Percentiles rank a stretch among this genome's conserved stretches.
phyloP scores from a whole-genome alignment of 2,113 vertebrate genomes.

The Bubo scandiacus region DNA sequence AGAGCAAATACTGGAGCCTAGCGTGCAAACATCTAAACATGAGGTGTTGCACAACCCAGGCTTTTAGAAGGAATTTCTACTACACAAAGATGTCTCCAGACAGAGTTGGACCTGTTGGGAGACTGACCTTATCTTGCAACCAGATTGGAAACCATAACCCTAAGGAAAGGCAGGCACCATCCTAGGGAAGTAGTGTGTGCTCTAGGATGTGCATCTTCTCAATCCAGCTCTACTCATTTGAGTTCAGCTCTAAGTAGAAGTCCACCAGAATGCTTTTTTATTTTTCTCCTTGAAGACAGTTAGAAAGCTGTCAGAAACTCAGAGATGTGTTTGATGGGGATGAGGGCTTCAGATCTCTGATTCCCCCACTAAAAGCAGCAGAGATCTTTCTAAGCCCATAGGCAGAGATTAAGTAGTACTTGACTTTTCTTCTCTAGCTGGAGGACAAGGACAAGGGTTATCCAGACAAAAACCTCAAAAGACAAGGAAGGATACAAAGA shows the following conservation, averaged over 20 bases:
- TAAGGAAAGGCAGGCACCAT: not conserved
- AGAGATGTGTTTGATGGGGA: not conserved
- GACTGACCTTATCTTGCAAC: not conserved
- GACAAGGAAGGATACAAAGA: not conserved
- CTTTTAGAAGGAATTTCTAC: not conserved
- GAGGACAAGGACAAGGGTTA: not conserved
- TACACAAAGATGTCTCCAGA: not conserved
- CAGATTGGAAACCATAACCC: not conserved
- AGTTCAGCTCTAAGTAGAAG: not conserved
- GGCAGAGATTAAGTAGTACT: not conserved
- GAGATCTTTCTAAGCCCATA: not conserved
- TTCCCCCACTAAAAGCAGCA: not conserved
- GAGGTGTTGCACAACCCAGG: not conserved
- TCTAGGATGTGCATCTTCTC: not conserved
- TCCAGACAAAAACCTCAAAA: not conserved
- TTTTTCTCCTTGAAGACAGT: not conserved
- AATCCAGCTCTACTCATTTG: not conserved
- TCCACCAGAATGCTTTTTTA: not conserved
- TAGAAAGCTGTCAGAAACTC: not conserved
- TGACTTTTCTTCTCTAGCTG: not conserved
- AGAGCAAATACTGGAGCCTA: not conserved
- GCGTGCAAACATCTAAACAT: not conserved
- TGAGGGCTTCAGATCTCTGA: not conserved
- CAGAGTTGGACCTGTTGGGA: not conserved
- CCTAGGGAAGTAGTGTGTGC: not conserved